Evolutionary conservation across 2,797 vertebrate genomes (phyloP).

Genomic region (Cyprinella venusta): DNA sequence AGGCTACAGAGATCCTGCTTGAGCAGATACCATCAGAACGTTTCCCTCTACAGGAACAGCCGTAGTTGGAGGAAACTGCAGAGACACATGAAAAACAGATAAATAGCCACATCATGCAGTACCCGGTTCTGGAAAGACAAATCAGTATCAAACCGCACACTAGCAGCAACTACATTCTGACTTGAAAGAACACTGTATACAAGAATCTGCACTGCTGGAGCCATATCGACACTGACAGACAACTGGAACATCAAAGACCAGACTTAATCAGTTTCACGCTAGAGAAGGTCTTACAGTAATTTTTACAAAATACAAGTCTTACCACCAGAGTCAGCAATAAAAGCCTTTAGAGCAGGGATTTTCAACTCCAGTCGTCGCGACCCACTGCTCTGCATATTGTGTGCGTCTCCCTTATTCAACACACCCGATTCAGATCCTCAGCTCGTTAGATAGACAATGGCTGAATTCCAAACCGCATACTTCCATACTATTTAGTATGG

Average conservation of each 20-base stretch:
- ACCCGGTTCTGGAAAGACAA: constrained; percentile 74
- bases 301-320: too few species aligned
- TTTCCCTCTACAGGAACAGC: constrained; percentile 76
- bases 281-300: too few species aligned
- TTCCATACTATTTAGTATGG: too few species aligned
- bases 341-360: too few species aligned
- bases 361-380: too few species aligned
- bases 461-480: too few species aligned
- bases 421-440: too few species aligned
- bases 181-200: constrained; percentile 69
- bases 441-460: too few species aligned
- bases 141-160: constrained; percentile 62
- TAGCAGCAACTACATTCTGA: constrained; percentile 65
- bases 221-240: constrained; percentile 54
- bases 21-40: constrained; percentile 69
- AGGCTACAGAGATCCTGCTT: constrained; percentile 82
- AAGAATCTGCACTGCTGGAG: constrained; percentile 70
- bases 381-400: too few species aligned
- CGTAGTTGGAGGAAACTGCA: constrained; percentile 77
- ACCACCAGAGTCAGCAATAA: constrained; percentile 58
- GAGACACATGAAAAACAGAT: constrained; percentile 76
- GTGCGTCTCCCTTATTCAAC: too few species aligned
- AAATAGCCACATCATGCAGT: too few species aligned
- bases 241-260: constrained; percentile 65
- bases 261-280: too few species aligned